Conservation (phyloP, 2,113 vertebrate genomes). For the Chlamydotis undulata region DNA sequence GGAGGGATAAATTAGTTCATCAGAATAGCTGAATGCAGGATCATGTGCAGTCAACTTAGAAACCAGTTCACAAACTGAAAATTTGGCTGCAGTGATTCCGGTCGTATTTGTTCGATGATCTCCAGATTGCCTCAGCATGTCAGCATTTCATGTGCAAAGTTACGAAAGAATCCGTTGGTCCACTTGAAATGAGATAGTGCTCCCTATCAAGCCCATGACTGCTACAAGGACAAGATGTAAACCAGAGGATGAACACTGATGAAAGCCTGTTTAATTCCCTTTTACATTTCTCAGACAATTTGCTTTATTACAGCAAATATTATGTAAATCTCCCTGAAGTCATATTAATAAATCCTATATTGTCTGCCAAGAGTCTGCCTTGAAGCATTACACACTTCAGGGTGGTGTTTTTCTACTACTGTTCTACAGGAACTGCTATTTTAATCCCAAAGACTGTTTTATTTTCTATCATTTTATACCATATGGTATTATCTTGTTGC, state of each 20-base stretch:
- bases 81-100: not conserved
- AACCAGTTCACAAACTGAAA: not conserved
- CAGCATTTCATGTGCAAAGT: not conserved
- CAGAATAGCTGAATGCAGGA: not conserved
- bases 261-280: not conserved
- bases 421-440: not conserved
- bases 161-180: not conserved
- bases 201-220: not conserved
- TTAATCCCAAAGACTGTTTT: not conserved
- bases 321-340: not conserved
- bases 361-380: not conserved
- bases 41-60: not conserved
- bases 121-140: not conserved
- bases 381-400: not conserved
- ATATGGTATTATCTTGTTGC: not conserved
- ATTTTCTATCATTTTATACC: not conserved
- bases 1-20: not conserved
- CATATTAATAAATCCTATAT: not conserved
- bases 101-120: rapidly evolving
- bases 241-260: not conserved
- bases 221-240: not conserved
- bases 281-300: not conserved
- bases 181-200: not conserved
- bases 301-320: not conserved
- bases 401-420: not conserved